phyloP scores from a whole-genome alignment of 2,797 vertebrate genomes.

The Gorsachius magnificus region DNA sequence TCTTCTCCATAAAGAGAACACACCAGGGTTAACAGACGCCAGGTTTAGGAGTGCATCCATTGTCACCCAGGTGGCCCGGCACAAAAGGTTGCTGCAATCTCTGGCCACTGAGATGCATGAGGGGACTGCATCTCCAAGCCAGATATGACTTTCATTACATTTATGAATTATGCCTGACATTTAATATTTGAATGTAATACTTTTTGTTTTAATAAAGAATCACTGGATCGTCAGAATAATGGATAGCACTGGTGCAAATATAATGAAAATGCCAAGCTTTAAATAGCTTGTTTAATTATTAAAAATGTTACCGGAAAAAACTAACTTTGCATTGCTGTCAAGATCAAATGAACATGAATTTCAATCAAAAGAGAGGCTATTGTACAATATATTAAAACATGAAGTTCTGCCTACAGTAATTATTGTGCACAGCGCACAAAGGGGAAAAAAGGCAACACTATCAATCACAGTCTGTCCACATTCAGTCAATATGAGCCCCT shows the following conservation, averaged over 20 bases:
- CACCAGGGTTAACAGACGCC: background rate
- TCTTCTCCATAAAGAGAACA: background rate
- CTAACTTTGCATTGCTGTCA: conserved; percentile 59
- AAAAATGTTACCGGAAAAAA: conserved; percentile 69
- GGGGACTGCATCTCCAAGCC: background rate
- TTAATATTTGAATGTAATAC: conserved; percentile 62
- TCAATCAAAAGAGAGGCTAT: conserved; percentile 64
- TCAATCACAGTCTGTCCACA: conserved; percentile 49
- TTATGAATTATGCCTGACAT: conserved; percentile 64
- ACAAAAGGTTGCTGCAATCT: background rate
- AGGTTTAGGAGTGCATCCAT: background rate
- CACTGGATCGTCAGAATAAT: conserved; percentile 66
- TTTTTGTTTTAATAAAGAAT: conserved; percentile 69
- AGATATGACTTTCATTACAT: conserved; percentile 33
- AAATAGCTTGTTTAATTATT: conserved; percentile 73
- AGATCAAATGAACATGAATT: conserved; percentile 74
- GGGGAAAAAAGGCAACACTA: conserved; percentile 51
- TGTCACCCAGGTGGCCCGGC: background rate
- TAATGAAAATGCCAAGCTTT: conserved; percentile 66
- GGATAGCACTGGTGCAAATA: conserved; percentile 59
- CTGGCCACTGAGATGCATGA: background rate
- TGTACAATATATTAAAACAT: conserved; percentile 69
- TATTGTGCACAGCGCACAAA: conserved; percentile 49
- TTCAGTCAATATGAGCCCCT: conserved; percentile 36
- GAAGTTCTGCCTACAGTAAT: conserved; percentile 64